Evolutionary conservation across 2,113 vertebrate species (phyloP).

Genomic region (Elephas maximus): DNA sequence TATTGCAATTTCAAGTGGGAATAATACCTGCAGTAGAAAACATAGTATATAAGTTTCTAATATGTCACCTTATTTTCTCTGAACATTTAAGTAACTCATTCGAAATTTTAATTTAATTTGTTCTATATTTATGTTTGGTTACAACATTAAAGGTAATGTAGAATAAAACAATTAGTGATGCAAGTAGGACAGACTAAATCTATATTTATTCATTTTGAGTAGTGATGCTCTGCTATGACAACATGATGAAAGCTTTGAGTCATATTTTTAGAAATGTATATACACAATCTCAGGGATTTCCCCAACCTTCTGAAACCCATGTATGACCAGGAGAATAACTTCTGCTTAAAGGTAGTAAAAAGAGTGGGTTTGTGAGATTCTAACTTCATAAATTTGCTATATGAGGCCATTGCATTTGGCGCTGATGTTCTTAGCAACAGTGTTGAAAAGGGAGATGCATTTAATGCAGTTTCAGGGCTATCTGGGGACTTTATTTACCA

Average conservation of each 20-base stretch:
- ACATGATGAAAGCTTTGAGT: background rate
- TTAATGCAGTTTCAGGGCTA: background rate
- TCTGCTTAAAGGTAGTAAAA: background rate
- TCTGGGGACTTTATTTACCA: background rate
- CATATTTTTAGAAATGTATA: background rate
- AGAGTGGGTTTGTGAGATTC: background rate
- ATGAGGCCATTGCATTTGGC: background rate
- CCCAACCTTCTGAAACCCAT: background rate
- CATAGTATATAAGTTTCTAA: background rate
- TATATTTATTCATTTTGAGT: background rate
- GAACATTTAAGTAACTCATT: slow-evolving; percentile 25
- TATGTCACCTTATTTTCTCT: background rate
- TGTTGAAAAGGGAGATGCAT: background rate
- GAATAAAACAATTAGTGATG: background rate
- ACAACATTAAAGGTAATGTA: background rate
- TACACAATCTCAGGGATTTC: background rate
- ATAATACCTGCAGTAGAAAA: background rate
- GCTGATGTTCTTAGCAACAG: background rate
- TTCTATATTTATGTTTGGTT: background rate
- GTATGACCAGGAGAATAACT: background rate
- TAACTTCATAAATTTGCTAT: background rate
- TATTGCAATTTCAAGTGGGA: background rate
- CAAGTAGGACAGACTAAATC: background rate
- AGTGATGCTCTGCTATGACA: background rate
- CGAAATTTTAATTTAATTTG: background rate